phyloP scores from a whole-genome alignment of 1,140 invertebrate species.

The Periplaneta americana region DNA sequence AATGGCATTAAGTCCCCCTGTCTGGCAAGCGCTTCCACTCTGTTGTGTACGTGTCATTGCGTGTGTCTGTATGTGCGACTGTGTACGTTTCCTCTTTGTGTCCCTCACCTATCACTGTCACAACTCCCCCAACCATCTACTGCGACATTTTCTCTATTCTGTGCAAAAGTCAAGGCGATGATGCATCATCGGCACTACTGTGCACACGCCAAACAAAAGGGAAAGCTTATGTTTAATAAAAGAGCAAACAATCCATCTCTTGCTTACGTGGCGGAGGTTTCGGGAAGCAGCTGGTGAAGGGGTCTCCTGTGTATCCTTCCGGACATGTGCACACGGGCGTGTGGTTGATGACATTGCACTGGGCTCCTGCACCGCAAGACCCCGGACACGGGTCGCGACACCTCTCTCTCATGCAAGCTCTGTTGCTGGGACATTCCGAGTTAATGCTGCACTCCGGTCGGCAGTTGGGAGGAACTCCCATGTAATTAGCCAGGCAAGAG shows the following conservation, averaged over 20 bases:
- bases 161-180: constrained; percentile 33
- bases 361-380: constrained; percentile 59
- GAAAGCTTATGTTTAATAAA: too few relatives aligned
- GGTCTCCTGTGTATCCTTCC: constrained; percentile 50
- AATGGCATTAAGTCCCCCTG: too few relatives aligned
- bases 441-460: constrained; percentile 66
- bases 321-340: constrained; percentile 49
- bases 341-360: constrained; percentile 49
- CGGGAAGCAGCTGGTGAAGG: constrained; percentile 47
- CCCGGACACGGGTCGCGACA: constrained; percentile 67
- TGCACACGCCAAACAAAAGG: not conserved
- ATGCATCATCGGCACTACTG: not conserved
- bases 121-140: too few relatives aligned
- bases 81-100: not conserved
- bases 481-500: constrained; percentile 57
- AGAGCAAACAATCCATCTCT: too few relatives aligned
- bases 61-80: not conserved
- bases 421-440: constrained; percentile 60
- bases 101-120: too few relatives aligned
- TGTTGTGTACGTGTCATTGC: not conserved
- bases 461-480: constrained; percentile 67
- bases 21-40: not conserved
- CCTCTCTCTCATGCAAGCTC: constrained; percentile 64
- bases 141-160: too few relatives aligned
- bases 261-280: constrained; percentile 22